phyloP scores from a whole-genome alignment of 2,888 invertebrate species.

The Himalopsyche anomala region DNA sequence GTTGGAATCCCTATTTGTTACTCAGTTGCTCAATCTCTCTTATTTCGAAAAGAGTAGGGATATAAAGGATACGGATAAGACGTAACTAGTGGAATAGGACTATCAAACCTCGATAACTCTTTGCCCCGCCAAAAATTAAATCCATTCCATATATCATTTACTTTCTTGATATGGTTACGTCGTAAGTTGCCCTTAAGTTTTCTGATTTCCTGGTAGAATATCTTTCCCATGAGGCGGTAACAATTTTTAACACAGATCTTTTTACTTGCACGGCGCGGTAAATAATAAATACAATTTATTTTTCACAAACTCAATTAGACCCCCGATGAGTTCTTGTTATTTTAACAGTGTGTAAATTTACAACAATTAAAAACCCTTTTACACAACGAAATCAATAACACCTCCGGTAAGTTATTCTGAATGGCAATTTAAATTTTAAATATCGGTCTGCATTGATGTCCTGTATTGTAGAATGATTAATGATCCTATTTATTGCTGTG shows the following conservation, averaged over 20 bases:
- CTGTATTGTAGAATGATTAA: background rate
- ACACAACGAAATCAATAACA: conserved; percentile 5
- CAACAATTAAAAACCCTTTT: background rate
- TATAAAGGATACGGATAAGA: too few relatives aligned
- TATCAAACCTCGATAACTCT: too few relatives aligned
- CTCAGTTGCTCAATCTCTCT: too few relatives aligned
- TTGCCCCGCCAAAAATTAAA: too few relatives aligned
- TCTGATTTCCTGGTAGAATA: conserved; percentile 15
- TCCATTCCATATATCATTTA: too few relatives aligned
- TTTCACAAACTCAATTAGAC: conserved; percentile 57
- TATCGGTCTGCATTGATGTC: background rate
- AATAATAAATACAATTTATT: background rate
- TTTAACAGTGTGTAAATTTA: conserved; percentile 20
- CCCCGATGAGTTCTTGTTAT: conserved; percentile 57
- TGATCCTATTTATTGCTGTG: background rate
- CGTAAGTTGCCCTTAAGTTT: background rate
- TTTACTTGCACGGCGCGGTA: background rate
- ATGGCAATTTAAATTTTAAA: background rate
- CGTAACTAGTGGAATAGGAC: too few relatives aligned
- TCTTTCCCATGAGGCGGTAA: background rate
- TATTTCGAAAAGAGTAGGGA: too few relatives aligned
- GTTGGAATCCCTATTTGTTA: too few relatives aligned
- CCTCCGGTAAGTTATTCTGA: background rate
- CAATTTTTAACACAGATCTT: background rate
- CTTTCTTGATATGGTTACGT: too few relatives aligned